Percentiles rank a stretch among this genome's conserved stretches.
phyloP scores from a whole-genome alignment of 2,888 invertebrate species.

The Heliconius sara region DNA sequence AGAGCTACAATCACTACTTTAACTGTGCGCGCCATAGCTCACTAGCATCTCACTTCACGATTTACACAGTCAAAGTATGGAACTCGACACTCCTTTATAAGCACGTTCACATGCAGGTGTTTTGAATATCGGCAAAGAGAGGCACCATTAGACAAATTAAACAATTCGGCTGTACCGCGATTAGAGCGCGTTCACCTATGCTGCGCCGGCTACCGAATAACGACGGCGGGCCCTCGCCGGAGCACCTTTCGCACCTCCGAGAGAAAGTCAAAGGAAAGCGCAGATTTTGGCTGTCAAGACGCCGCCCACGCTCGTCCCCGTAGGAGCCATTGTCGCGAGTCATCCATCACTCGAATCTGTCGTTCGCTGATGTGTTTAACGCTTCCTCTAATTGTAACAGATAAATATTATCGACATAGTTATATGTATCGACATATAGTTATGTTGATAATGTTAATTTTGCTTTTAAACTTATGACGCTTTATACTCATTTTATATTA shows the following conservation, averaged over 20 bases:
- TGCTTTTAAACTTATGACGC: background rate
- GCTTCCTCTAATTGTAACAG: slow-evolving; percentile 46
- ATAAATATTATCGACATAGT: slow-evolving; percentile 33
- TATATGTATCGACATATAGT: background rate
- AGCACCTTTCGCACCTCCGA: slow-evolving; percentile 83
- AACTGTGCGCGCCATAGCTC: slow-evolving; percentile 65
- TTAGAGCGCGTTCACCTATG: slow-evolving; percentile 81
- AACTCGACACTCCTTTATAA: slow-evolving; percentile 69
- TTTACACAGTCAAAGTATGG: slow-evolving; percentile 56
- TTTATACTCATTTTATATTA: background rate
- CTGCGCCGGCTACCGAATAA: slow-evolving; percentile 81
- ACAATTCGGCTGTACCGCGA: slow-evolving; percentile 61
- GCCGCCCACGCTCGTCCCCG: slow-evolving; percentile 80
- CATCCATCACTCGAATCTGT: slow-evolving; percentile 73
- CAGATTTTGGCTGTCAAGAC: slow-evolving; percentile 81
- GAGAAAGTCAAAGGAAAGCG: slow-evolving; percentile 84
- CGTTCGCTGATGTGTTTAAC: slow-evolving; percentile 31
- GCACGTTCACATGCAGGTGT: slow-evolving; percentile 77
- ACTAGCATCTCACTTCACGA: slow-evolving; percentile 69
- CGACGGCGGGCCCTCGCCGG: slow-evolving; percentile 76
- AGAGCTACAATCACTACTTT: slow-evolving; percentile 67
- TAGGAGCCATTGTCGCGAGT: slow-evolving; percentile 78
- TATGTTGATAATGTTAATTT: background rate
- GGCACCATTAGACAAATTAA: slow-evolving; percentile 52
- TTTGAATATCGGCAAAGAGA: slow-evolving; percentile 75